These are phyloP conservation scores for Calyptommatus sinebrachiatus DNA, from an alignment of 2,113 vertebrate genomes.

Conservation along the genomic window DNA sequence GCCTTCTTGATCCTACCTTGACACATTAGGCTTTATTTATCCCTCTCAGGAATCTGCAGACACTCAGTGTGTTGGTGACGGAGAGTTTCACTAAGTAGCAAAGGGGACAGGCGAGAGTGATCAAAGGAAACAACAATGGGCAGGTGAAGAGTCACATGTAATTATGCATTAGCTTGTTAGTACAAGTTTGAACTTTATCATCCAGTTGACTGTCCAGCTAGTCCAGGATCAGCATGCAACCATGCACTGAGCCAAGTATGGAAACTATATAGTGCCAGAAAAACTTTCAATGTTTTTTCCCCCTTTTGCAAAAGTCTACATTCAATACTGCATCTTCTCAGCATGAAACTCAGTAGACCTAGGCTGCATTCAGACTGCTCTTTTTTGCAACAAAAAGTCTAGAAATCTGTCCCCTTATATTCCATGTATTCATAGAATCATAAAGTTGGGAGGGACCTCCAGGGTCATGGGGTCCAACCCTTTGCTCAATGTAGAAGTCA, in stretches of 20 bases:
- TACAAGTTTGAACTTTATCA: neutral
- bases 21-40: neutral
- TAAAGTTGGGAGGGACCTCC: too few relatives aligned
- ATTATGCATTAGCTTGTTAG: neutral
- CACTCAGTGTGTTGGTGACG: neutral
- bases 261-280: neutral
- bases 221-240: neutral
- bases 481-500: too few relatives aligned
- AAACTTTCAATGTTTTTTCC: neutral
- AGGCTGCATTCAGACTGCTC: too few relatives aligned
- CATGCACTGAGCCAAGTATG: neutral
- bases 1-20: constrained; percentile 19
- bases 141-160: neutral
- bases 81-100: neutral
- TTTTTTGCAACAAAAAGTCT: too few relatives aligned
- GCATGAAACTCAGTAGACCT: too few relatives aligned
- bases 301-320: too few relatives aligned
- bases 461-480: too few relatives aligned
- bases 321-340: neutral
- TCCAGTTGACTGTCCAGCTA: neutral
- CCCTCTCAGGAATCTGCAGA: neutral
- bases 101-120: neutral
- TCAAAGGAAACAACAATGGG: neutral
- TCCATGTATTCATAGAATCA: too few relatives aligned
- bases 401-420: too few relatives aligned